A percentile compares a stretch with the other conserved stretches of the same genome.
Evolutionary conservation across 2,113 vertebrate species (phyloP).

Genomic region (Clarias macrocephalus): DNA sequence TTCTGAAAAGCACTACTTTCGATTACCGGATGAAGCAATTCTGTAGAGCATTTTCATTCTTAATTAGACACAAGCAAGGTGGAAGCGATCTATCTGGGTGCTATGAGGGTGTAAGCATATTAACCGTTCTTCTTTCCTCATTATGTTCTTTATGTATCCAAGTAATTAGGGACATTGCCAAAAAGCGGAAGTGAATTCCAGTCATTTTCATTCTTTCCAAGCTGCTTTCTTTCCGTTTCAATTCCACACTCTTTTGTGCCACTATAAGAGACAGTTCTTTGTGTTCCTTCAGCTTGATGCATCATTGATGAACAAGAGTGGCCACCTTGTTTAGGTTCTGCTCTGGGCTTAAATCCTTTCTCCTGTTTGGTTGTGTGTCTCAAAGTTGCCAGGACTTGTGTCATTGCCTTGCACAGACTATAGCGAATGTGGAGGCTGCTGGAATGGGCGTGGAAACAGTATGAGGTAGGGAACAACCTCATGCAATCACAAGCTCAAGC

Average conservation of each 20-base stretch:
- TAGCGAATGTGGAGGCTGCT: background rate
- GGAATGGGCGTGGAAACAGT: constrained; percentile 11
- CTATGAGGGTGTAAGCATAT: background rate
- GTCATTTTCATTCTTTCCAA: background rate
- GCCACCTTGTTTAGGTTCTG: constrained; percentile 7
- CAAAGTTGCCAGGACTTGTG: background rate
- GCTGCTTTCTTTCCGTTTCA: background rate
- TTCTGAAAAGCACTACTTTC: background rate
- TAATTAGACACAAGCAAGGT: background rate
- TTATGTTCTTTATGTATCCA: background rate
- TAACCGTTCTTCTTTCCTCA: background rate
- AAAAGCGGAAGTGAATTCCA: background rate
- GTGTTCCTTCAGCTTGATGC: constrained; percentile 16
- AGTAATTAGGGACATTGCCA: background rate
- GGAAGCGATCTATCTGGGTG: background rate
- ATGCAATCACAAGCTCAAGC: constrained; percentile 3
- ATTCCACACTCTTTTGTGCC: background rate
- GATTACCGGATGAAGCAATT: background rate
- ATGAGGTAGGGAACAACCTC: constrained; percentile 12
- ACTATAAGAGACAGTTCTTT: constrained; percentile 8
- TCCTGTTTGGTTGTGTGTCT: constrained; percentile 31
- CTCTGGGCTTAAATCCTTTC: constrained; percentile 29
- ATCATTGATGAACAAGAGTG: constrained; percentile 38
- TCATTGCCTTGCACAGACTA: background rate
- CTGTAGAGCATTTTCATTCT: background rate